Base-by-base conservation (phyloP, 2,797 vertebrate genomes). In the Mormyrus hasselquistii region DNA sequence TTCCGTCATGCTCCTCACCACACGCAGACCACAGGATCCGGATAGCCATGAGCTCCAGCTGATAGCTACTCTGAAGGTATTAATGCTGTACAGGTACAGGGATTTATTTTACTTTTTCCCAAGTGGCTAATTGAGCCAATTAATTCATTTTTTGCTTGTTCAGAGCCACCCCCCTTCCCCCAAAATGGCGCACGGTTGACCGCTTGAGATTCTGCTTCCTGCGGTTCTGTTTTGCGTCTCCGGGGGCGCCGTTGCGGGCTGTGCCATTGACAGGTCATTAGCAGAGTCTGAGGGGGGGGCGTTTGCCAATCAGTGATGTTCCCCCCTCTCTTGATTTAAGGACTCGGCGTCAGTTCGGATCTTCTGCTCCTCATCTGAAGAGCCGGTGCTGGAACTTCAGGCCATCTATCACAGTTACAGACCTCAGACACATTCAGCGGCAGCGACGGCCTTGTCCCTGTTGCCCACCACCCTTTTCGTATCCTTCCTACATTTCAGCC, bases 321-420 rank as follows among this genome's bases (percentile, higher is more conserved):
- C 34, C 29, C 52, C 53, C 6, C 29, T 92, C 91, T 93, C 91
- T 92, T 92, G 90, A 91, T 86, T 89, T 91, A 89, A 90, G 90
- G 90, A 25, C 89, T 44, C 47, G 90, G 16, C 25, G 65, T 86
- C 76, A 19, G 2, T 12, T 69, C 19, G 14, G 52, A 29, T 41
- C 38, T 59, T 59, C 41, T n/a, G 52, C 29, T 16, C 22, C 12
- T 57, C 52, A 87, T 9, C 14, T 57, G 14, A 12, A 16, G 16
- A 82, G 85, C 16, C 1, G 38, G 38, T n/a, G 41, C 76, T 82
- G 52, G 25, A 87, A n/a, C 50, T 52, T 85, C n/a, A 85, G 85
- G 7, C 44, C 59, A 65, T 19, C 41, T 16, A 82, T 73, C 57
- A 49, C 79, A 10, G 87, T 50, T 84, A 44, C 47, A 7, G 14